Conservation (phyloP, 1,140 invertebrate species). For the Helicoverpa armigera region DNA sequence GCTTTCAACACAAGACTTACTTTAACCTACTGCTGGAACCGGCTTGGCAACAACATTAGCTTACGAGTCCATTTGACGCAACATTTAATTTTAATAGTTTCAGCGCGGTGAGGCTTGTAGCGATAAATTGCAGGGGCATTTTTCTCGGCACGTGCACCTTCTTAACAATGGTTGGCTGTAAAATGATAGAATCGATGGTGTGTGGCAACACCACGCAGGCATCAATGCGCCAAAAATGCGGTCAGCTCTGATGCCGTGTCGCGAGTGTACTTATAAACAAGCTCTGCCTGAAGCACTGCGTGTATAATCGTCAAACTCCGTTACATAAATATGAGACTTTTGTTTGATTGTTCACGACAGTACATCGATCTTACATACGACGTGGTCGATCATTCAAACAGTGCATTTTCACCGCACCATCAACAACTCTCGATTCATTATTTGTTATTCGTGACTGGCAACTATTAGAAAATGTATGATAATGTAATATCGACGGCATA, state of each 20-base stretch:
- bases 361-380: too few species aligned
- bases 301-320: neutral
- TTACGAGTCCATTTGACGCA: slow-evolving; percentile 34
- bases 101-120: slow-evolving; percentile 62
- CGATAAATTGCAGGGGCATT: slow-evolving; percentile 71
- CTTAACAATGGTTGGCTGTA: slow-evolving; percentile 51
- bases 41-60: slow-evolving; percentile 34
- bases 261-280: slow-evolving; percentile 11
- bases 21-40: slow-evolving; percentile 22
- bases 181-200: slow-evolving; percentile 41
- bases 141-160: slow-evolving; percentile 60
- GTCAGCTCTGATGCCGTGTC: slow-evolving; percentile 10
- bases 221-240: slow-evolving; percentile 46
- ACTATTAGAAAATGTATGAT: slow-evolving; percentile 22
- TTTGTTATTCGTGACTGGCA: slow-evolving; percentile 31
- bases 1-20: neutral
- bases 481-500: slow-evolving; percentile 8
- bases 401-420: neutral
- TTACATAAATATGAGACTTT: slow-evolving; percentile 26
- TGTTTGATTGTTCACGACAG: neutral
- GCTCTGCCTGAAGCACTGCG: neutral
- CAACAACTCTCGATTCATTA: neutral
- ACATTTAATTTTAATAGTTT: slow-evolving; percentile 59
- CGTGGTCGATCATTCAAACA: too few species aligned
- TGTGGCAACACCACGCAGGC: slow-evolving; percentile 29